phyloP scores from a whole-genome alignment of 2,113 vertebrate genomes.

The Nesogale talazaci region DNA sequence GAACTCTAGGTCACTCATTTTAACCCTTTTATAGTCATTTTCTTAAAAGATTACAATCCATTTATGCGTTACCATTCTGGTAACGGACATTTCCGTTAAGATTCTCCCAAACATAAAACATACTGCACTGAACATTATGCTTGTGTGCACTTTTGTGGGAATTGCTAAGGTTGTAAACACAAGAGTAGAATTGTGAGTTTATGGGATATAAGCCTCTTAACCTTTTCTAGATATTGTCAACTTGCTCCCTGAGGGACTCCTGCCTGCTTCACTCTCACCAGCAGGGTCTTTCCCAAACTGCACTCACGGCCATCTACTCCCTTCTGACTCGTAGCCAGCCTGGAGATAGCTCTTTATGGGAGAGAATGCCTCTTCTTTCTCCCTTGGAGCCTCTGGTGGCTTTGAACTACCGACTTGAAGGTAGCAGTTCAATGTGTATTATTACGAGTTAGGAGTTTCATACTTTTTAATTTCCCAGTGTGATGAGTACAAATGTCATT shows the following conservation, averaged over 20 bases:
- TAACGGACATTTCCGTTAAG: background rate
- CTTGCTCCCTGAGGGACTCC: background rate
- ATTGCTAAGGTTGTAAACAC: too few relatives aligned
- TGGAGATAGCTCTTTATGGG: too few relatives aligned
- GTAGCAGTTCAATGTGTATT: too few relatives aligned
- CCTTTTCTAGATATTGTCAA: background rate
- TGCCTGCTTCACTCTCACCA: background rate
- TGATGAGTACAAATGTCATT: background rate
- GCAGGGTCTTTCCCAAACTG: background rate
- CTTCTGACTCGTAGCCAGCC: too few relatives aligned
- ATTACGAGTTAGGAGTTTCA: conserved; percentile 12
- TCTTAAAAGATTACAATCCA: background rate
- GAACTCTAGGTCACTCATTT: background rate
- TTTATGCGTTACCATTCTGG: background rate
- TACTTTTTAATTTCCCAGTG: conserved; percentile 34
- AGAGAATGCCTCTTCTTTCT: too few relatives aligned
- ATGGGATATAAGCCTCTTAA: background rate
- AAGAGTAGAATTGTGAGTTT: background rate
- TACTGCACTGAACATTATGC: too few relatives aligned
- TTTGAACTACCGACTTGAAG: too few relatives aligned
- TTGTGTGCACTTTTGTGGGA: conserved; percentile 7
- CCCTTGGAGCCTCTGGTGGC: too few relatives aligned
- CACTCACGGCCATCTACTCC: background rate
- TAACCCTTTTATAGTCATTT: background rate
- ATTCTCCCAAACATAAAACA: too few relatives aligned